Evolutionary conservation across 2,797 vertebrate species (phyloP).

Genomic region (Hoplostethus mediterraneus): DNA sequence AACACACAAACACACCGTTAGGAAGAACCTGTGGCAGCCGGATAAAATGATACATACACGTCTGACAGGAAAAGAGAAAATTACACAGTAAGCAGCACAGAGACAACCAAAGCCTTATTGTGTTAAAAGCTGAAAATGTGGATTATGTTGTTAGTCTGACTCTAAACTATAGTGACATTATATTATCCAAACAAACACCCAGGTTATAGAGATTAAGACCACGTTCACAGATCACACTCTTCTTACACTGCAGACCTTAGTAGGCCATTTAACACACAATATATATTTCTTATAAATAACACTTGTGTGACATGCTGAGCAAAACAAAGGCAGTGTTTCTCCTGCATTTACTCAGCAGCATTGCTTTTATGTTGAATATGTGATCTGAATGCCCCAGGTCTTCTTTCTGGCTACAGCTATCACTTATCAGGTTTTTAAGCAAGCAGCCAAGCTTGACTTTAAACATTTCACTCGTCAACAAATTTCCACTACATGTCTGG

Average conservation of each 20-base stretch:
- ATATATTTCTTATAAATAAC: constrained; percentile 58
- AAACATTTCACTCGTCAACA: too few relatives aligned
- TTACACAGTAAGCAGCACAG: neutral
- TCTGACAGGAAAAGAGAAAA: neutral
- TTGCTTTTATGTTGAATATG: too few relatives aligned
- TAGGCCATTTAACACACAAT: constrained; percentile 51
- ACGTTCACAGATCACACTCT: constrained; percentile 26
- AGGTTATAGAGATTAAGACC: constrained; percentile 9
- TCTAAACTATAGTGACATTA: neutral
- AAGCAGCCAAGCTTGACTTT: too few relatives aligned
- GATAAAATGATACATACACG: neutral
- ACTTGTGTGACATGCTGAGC: constrained; percentile 62
- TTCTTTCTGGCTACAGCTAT: too few relatives aligned
- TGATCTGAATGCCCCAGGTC: too few relatives aligned
- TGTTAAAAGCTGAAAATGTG: too few relatives aligned
- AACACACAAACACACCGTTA: neutral
- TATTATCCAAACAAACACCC: constrained; percentile 10
- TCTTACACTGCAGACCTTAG: constrained; percentile 31
- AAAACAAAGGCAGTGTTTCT: constrained; percentile 42
- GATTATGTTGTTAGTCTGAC: neutral
- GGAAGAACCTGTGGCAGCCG: neutral
- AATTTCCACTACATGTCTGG: too few relatives aligned
- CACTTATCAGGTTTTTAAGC: too few relatives aligned
- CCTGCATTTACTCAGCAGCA: constrained; percentile 19
- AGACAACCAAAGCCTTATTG: neutral